Conservation (phyloP, 1,140 invertebrate genomes). For the Psilanteris sp. region DNA sequence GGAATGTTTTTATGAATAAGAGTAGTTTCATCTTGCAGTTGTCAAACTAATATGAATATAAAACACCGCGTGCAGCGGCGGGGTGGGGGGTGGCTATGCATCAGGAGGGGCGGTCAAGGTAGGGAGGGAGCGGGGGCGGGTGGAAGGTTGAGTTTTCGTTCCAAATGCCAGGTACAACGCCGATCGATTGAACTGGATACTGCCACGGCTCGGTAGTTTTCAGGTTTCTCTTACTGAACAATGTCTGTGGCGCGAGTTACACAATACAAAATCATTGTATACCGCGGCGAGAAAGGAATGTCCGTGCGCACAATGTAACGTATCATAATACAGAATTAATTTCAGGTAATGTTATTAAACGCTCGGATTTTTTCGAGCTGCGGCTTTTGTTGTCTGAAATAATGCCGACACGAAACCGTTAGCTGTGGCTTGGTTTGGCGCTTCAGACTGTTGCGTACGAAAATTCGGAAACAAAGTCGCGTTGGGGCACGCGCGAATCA, state of each 20-base stretch:
- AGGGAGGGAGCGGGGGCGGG: neutral
- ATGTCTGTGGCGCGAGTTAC: constrained; percentile 26
- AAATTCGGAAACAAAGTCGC: too few species aligned
- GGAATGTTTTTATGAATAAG: too few species aligned
- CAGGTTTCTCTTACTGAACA: constrained; percentile 51
- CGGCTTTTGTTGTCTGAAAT: constrained; percentile 4
- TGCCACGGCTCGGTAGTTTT: constrained; percentile 41
- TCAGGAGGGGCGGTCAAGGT: neutral
- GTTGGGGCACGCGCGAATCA: too few species aligned
- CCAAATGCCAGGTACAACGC: constrained; percentile 26
- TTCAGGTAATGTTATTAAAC: constrained; percentile 12
- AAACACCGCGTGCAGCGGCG: neutral
- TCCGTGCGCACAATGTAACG: constrained; percentile 6
- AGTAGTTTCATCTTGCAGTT: too few species aligned
- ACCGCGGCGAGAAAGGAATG: constrained; percentile 31
- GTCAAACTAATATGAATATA: constrained; percentile 36
- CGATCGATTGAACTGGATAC: constrained; percentile 43
- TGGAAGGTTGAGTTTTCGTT: constrained; percentile 7
- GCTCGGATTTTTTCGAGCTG: neutral
- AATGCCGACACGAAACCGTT: neutral
- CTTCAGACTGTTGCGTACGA: too few species aligned
- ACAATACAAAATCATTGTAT: constrained; percentile 36
- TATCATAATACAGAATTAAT: constrained; percentile 24
- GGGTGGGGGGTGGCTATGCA: neutral
- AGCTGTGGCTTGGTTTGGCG: too few species aligned